phyloP scores from a whole-genome alignment of 2,113 vertebrate genomes.

The Salvelinus sp. region DNA sequence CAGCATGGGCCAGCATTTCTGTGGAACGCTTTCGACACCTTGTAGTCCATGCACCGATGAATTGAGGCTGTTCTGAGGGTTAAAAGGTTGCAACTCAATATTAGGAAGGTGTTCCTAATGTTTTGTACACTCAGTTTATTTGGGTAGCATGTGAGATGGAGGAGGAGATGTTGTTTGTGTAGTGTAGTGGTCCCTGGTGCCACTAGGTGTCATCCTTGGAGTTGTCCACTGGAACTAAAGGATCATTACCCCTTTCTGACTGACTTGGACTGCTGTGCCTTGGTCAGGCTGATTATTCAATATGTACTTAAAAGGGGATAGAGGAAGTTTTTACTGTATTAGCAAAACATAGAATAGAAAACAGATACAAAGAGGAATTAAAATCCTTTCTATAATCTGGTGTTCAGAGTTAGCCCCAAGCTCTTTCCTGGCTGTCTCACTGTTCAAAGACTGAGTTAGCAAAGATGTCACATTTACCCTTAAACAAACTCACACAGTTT shows the following conservation, averaged over 20 bases:
- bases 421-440: constrained; percentile 26
- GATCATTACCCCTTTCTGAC: background rate
- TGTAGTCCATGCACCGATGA: no score
- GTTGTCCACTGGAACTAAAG: background rate
- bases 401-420: constrained; percentile 50
- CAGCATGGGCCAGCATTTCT: no score
- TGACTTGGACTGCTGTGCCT: background rate
- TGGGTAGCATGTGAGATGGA: no score
- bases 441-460: constrained; percentile 8
- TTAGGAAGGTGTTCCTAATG: no score
- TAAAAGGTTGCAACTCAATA: no score
- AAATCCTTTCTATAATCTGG: background rate
- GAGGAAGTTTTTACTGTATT: background rate
- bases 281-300: background rate
- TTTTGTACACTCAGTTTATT: no score
- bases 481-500: no score
- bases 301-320: background rate
- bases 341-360: constrained; percentile 15
- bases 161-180: background rate
- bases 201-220: background rate
- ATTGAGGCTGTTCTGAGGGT: background rate
- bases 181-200: background rate
- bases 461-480: constrained; percentile 46
- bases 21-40: no score
- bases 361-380: constrained; percentile 18